phyloP scores from a whole-genome alignment of 2,888 invertebrate genomes.

The Dasypogon diadema region DNA sequence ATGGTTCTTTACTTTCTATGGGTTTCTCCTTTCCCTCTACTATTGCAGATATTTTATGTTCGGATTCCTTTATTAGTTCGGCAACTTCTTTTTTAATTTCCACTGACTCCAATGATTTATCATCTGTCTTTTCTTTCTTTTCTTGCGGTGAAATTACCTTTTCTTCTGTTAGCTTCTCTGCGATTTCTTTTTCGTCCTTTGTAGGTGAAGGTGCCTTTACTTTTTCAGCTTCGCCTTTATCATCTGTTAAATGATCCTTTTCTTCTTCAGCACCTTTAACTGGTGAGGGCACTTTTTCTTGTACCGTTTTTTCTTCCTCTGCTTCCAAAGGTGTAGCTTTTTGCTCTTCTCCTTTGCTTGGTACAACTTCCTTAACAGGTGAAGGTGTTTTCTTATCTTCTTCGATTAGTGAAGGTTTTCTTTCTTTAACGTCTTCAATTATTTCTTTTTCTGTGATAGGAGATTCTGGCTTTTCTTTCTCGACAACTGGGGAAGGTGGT shows the following conservation, averaged over 20 bases:
- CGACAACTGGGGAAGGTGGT: not conserved
- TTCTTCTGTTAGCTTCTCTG: not conserved
- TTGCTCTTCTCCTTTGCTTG: not conserved
- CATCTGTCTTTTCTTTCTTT: too few species aligned
- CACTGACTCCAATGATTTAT: too few species aligned
- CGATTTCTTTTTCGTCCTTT: not conserved
- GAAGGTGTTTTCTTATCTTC: constrained; percentile 16
- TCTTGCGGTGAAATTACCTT: not conserved
- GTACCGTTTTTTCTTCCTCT: constrained; percentile 1
- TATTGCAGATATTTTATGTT: too few species aligned
- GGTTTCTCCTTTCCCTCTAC: too few species aligned
- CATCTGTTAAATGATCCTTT: not conserved
- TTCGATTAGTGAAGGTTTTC: not conserved
- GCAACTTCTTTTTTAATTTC: too few species aligned
- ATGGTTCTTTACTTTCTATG: too few species aligned
- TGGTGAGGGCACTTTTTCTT: constrained; percentile 19
- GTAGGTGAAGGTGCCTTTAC: not conserved
- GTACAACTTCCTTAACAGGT: not conserved
- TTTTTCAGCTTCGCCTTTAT: not conserved
- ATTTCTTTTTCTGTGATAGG: not conserved
- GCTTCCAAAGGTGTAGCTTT: not conserved
- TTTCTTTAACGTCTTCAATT: not conserved
- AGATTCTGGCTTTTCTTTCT: not conserved
- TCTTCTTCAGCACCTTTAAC: not conserved
- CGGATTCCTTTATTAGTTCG: too few species aligned